Evolutionary conservation across 2,888 invertebrate genomes (phyloP).

Genomic region (Drosophila cognata): DNA sequence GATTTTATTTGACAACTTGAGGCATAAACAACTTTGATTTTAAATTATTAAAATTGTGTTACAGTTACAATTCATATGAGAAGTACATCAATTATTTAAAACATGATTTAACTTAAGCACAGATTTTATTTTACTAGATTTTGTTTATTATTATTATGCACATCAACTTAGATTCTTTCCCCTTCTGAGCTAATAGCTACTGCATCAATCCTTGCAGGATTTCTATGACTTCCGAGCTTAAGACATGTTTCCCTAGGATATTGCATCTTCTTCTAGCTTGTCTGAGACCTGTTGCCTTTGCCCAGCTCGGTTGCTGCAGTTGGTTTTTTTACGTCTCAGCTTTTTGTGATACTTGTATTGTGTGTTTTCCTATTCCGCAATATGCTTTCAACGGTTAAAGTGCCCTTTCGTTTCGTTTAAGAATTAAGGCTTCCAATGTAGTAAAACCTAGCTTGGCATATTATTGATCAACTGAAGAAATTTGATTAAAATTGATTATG

Average conservation of each 20-base stretch:
- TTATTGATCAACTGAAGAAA: background rate
- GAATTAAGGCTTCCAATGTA: background rate
- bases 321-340: background rate
- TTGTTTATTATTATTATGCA: background rate
- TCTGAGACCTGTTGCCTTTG: background rate
- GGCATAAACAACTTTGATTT: background rate
- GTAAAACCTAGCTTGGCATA: background rate
- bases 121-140: background rate
- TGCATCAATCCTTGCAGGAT: background rate
- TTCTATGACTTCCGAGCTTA: background rate
- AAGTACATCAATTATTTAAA: background rate
- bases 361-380: background rate
- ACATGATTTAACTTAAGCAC: background rate
- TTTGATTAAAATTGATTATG: background rate
- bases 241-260: background rate
- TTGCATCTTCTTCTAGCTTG: background rate
- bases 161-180: background rate
- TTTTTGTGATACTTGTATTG: background rate
- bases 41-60: background rate
- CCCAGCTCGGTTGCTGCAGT: background rate
- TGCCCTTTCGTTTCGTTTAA: background rate
- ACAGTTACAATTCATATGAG: background rate
- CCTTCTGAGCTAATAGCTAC: background rate
- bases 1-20: conserved; percentile 1
- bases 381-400: background rate